A percentile compares a stretch with the other conserved stretches of the same genome.
Conservation (phyloP, 2,113 vertebrate genomes). For the Morphnarchus princeps region DNA sequence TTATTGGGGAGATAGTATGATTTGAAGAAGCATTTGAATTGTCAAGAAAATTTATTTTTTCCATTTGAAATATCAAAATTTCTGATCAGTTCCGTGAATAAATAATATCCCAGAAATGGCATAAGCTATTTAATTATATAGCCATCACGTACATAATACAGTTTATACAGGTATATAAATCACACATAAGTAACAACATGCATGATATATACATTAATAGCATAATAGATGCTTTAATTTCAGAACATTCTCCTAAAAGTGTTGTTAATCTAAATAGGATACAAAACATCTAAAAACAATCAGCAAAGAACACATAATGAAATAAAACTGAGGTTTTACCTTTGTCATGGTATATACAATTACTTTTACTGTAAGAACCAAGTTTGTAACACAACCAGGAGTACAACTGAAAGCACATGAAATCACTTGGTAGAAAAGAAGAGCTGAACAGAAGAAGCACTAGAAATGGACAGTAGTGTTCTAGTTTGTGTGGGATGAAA, state of each 20-base stretch:
- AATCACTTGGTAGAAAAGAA: too few species aligned
- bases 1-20: neutral
- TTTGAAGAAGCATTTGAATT: neutral
- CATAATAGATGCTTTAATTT: neutral
- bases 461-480: too few species aligned
- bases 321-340: neutral
- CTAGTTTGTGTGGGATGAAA: too few species aligned
- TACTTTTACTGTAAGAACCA: too few species aligned
- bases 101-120: neutral
- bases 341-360: too few species aligned
- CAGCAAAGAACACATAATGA: neutral
- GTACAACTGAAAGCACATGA: too few species aligned
- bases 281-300: neutral
- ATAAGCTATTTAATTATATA: neutral
- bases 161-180: neutral
- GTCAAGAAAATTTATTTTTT: neutral
- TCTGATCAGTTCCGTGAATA: neutral
- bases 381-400: too few species aligned
- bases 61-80: neutral
- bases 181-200: neutral
- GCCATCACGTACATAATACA: neutral
- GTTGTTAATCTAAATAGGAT: neutral
- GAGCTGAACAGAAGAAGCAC: too few species aligned
- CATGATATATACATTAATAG: neutral
- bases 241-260: neutral